Evolutionary conservation across 37 sponge, comb jelly and placozoan species (phyloP), one percentile per base, ranked within the genome.

Genomic region (Bolinopsis microptera): DNA sequence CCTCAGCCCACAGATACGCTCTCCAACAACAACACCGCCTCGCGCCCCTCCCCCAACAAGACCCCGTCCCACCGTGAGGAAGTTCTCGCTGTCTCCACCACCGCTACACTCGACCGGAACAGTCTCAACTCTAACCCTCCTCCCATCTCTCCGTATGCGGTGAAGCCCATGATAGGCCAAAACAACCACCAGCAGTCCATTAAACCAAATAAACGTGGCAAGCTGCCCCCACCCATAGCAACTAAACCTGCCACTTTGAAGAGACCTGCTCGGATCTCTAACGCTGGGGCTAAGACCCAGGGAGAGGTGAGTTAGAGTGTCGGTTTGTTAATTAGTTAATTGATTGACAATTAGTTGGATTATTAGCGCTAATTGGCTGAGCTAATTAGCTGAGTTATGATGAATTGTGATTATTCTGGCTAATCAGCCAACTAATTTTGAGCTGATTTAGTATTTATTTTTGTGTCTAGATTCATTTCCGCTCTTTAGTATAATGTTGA

Each of bases 101-200:
- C 90, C 30, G 32, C 90, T n/a, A 86, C 90, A 5, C 32, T 86
- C 90, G 90, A 86, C 48, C 40, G 90, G 61, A 39, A 41, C 41
- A 86, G 90, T 40, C 32, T 86, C 61, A 28, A 86, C 90, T 86
- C 90, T 48, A 86, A 86, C 90, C 90, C 90, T 3, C 90, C 90
- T 23, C 90, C 90, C 27, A 34, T 86, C n/a, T 86, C 90, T 1
- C 90, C 90, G 8, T 86, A 86, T 48, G 90, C 90, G 16, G 90
- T 86, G 0, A 86, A 86, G 39, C 80, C 80, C 34, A 77, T 13
- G 9, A 5, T 48, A 48, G 9, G 13, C 61, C 61, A 48, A 5
- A 48, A 48, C 61, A 48, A 48, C 61, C 61, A 48, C 61, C 61
- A 48, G 61, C 61, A 48, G 61, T 48, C 61, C 61, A 48, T 48